Conservation (phyloP, 1,140 invertebrate species). For the Ephestia elutella region DNA sequence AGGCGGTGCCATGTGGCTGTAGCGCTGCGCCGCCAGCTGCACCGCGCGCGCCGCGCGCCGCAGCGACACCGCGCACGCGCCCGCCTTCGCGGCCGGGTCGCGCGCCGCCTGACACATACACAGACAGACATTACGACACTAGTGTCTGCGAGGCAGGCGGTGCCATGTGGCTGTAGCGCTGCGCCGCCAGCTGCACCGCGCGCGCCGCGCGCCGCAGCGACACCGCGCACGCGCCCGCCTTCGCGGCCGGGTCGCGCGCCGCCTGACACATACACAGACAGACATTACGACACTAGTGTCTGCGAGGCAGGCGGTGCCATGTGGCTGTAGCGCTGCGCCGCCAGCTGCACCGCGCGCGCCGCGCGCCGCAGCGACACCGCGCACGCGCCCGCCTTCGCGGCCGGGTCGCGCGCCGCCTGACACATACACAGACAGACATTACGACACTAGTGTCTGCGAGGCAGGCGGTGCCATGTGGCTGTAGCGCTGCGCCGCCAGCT, state of each 20-base stretch:
- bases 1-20: constrained; percentile 89
- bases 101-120: constrained; percentile 89
- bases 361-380: constrained; percentile 87
- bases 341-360: constrained; percentile 81
- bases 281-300: too few species aligned
- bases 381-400: constrained; percentile 89
- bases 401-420: constrained; percentile 90
- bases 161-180: constrained; percentile 87
- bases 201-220: constrained; percentile 89
- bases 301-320: constrained; percentile 94
- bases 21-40: constrained; percentile 82
- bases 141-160: constrained; percentile 96
- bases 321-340: constrained; percentile 85
- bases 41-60: constrained; percentile 87
- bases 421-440: too few species aligned
- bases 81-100: constrained; percentile 92
- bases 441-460: constrained; percentile 95
- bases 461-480: constrained; percentile 90
- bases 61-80: constrained; percentile 85
- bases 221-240: constrained; percentile 87
- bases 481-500: constrained; percentile 84
- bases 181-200: constrained; percentile 83
- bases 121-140: too few species aligned
- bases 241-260: constrained; percentile 90
- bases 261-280: too few species aligned